Evolutionary conservation across 1,140 invertebrate genomes (phyloP).

Genomic region (Drosophila hydei): DNA sequence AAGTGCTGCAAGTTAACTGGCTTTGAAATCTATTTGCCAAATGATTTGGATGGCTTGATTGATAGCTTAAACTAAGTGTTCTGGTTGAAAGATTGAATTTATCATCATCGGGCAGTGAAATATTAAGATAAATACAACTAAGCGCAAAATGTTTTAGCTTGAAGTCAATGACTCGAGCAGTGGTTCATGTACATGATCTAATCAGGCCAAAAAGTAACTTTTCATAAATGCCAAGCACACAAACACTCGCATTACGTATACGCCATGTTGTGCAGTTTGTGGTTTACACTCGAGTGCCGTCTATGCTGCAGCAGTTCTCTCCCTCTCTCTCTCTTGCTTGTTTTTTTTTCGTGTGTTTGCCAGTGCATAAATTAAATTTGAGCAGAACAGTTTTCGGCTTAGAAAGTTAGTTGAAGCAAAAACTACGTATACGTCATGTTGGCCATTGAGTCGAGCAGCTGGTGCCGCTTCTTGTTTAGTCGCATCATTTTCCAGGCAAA

Average conservation of each 20-base stretch:
- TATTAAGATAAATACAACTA: slow-evolving; percentile 31
- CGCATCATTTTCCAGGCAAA: slow-evolving; percentile 27
- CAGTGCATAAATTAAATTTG: slow-evolving; percentile 70
- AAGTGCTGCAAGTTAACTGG: slow-evolving; percentile 11
- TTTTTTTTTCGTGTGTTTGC: slow-evolving; percentile 39
- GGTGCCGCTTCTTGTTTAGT: slow-evolving; percentile 18
- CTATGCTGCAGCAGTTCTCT: slow-evolving; percentile 19
- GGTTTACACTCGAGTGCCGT: slow-evolving; percentile 44
- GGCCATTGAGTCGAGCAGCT: slow-evolving; percentile 19
- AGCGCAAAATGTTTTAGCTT: slow-evolving; percentile 12
- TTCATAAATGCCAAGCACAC: slow-evolving; percentile 45
- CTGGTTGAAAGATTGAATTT: slow-evolving; percentile 20
- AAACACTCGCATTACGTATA: slow-evolving; percentile 40
- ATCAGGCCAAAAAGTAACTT: slow-evolving; percentile 38
- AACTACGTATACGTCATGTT: slow-evolving; percentile 36
- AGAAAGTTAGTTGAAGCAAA: slow-evolving; percentile 41
- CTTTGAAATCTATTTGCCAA: slow-evolving; percentile 30
- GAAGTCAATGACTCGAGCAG: slow-evolving; percentile 30
- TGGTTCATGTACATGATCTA: slow-evolving; percentile 12
- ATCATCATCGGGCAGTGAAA: slow-evolving; percentile 29
- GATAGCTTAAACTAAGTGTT: slow-evolving; percentile 42
- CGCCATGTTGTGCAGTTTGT: slow-evolving; percentile 49
- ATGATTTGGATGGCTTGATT: slow-evolving; percentile 42
- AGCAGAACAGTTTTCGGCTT: slow-evolving; percentile 45
- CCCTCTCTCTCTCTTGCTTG: too few relatives aligned